Base-by-base conservation (phyloP, 2,888 invertebrate species). In the Latrodectus hesperus region DNA sequence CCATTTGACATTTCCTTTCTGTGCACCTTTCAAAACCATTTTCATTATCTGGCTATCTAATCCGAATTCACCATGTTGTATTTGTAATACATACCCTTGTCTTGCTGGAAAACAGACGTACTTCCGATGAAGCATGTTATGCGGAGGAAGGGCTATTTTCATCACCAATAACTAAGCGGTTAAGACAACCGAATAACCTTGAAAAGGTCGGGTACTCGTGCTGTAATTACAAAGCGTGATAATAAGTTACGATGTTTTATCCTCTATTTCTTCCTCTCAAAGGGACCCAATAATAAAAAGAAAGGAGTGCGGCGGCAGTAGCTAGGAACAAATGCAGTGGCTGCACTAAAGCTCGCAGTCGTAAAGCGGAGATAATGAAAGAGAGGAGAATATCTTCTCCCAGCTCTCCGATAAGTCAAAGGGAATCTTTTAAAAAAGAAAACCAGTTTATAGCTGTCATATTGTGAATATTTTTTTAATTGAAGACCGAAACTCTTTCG, bases 391-490 rank as follows among this genome's bases (percentile, higher is more conserved):
- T 16, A 6, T 10, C n/a, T 9, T 68, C 67, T 26, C n/a, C 67
- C 17, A n/a, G 67, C 17, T 16, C n/a, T 60, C 60, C 60, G 12
- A 38, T 38, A 38, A 60, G n/a, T n/a, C 73, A 55, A 80, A 74
- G 52, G 68, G 70, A 85, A 73, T 75, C 64, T 68, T 68, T 55
- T 73, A 85, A 84, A 79, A 77, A 60, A 53, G 60, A 60, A 60
- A 85, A 85, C 85, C 79, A 79, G 85, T 85, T 80, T 74, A 75
- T 55, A 70, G 72, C 68, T 85, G 85, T 79, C 79, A 85, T 52
- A 64, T 79, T 60, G 74, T 74, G 74, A 85, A 85, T 75, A 64
- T 38, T 67, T 71, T 11, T 38, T 75, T 60, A 16, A 60, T 60
- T 60, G 12, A 77, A 72, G 77, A 84, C 65, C 65, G 77, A 73